Base-by-base conservation (phyloP, 2,888 invertebrate species). In the Leucoptera coffeella region DNA sequence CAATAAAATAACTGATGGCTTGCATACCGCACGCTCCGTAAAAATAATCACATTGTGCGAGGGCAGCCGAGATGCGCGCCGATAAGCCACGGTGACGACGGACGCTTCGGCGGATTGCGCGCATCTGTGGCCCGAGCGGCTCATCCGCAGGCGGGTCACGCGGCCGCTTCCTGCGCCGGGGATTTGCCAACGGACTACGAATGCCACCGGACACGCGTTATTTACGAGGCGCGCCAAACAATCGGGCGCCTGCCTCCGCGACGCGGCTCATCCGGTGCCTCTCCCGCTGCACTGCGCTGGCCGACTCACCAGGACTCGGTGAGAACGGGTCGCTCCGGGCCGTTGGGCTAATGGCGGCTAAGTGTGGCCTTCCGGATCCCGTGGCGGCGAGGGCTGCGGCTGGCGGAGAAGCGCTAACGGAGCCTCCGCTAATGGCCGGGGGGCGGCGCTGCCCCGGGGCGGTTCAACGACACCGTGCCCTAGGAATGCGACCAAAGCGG, bases 221-320 rank as follows among this genome's bases (percentile, higher is more conserved):
- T 69, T 69, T 69, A 69, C 65, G 65, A 65, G 51, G 52, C 54
- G 46, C 47, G 55, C 52, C 52, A 61, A 58, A 67, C 67, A 65
- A 67, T 69, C 61, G 62, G 47, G 56, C 52, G 53, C 19, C n/a
- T n/a, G n/a, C n/a, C n/a, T n/a, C n/a, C n/a, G n/a, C n/a, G n/a
- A n/a, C n/a, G n/a, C n/a, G n/a, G n/a, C 53, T 60, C 64, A 65
- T 69, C 67, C 67, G 67, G 67, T 65, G 55, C 52, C 41, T n/a
- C n/a, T n/a, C n/a, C n/a, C n/a, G n/a, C n/a, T n/a, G n/a, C n/a
- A n/a, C n/a, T n/a, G n/a, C n/a, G n/a, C n/a, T n/a, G n/a, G n/a
- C n/a, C n/a, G n/a, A n/a, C n/a, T n/a, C n/a, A n/a, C n/a, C n/a
- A n/a, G n/a, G n/a, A n/a, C n/a, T n/a, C n/a, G n/a, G n/a, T n/a